phyloP scores from a whole-genome alignment of 2,888 invertebrate genomes.

The Dynastes hyllus region DNA sequence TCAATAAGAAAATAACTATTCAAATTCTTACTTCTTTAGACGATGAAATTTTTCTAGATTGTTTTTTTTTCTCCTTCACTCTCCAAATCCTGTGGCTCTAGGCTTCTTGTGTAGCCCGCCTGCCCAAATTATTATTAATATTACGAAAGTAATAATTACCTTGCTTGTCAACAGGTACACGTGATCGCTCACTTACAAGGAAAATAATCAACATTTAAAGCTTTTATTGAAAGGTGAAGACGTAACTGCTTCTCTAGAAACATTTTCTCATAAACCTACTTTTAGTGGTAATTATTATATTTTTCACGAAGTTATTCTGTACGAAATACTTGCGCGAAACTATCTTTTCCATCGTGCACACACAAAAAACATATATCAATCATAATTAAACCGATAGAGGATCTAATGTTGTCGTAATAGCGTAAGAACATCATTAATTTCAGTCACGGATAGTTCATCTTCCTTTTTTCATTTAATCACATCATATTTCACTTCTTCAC shows the following conservation, averaged over 20 bases:
- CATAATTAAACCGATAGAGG: conserved; percentile 47
- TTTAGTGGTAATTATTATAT: background rate
- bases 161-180: no score
- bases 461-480: conserved; percentile 29
- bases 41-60: no score
- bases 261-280: background rate
- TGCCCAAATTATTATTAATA: no score
- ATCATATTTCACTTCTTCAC: conserved; percentile 28
- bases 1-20: no score
- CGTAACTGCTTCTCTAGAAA: background rate
- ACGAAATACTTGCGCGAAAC: conserved; percentile 14
- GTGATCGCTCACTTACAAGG: no score
- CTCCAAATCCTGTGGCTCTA: no score
- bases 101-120: no score
- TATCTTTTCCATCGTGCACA: background rate
- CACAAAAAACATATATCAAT: conserved; percentile 35
- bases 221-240: background rate
- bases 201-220: no score
- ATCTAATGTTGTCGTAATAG: conserved; percentile 43
- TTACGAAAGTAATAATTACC: no score
- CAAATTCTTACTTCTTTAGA: no score
- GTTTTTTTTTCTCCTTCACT: no score
- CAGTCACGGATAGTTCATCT: conserved; percentile 42
- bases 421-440: conserved; percentile 43
- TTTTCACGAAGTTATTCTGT: conserved; percentile 13